Percentiles rank a stretch among this genome's conserved stretches.
phyloP scores from a whole-genome alignment of 2,113 vertebrate species.

The Arothron firmamentum region DNA sequence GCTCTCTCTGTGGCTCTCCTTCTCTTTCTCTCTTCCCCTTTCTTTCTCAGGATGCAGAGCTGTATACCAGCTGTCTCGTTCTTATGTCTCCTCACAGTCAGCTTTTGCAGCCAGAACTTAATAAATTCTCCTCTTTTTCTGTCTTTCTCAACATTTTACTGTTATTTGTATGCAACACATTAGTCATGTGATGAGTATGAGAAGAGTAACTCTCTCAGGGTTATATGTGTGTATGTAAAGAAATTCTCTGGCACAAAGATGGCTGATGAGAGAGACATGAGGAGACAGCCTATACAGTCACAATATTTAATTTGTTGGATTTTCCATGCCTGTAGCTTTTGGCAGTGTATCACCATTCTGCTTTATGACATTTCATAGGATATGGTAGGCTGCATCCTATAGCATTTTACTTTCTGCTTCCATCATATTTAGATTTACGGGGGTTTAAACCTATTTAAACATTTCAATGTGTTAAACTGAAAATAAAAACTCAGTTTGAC shows the following conservation, averaged over 20 bases:
- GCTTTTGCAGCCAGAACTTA: conserved; percentile 54
- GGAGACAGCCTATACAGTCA: too few relatives aligned
- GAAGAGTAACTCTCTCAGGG: background rate
- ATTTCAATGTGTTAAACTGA: background rate
- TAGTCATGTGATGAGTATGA: background rate
- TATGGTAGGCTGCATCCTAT: conserved; percentile 3
- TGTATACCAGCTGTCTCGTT: conserved; percentile 73
- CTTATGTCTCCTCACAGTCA: conserved; percentile 58
- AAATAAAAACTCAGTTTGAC: background rate
- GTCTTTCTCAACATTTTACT: conserved; percentile 48
- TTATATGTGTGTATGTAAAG: conserved; percentile 25
- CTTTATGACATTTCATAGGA: conserved; percentile 49
- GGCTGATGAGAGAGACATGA: too few relatives aligned
- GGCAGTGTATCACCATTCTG: conserved; percentile 61
- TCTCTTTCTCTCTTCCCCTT: conserved; percentile 24
- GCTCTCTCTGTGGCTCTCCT: conserved; percentile 24
- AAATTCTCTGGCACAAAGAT: too few relatives aligned
- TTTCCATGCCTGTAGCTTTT: conserved; percentile 2
- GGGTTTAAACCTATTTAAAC: background rate
- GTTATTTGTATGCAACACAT: conserved; percentile 18
- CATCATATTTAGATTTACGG: background rate
- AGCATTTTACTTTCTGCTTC: conserved; percentile 25
- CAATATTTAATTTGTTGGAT: too few relatives aligned
- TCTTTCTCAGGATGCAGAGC: conserved; percentile 69
- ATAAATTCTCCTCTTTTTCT: conserved; percentile 30